A percentile compares a stretch with the other conserved stretches of the same genome.
Conservation (phyloP, 2,797 vertebrate genomes). For the Pangasius krempfi region DNA sequence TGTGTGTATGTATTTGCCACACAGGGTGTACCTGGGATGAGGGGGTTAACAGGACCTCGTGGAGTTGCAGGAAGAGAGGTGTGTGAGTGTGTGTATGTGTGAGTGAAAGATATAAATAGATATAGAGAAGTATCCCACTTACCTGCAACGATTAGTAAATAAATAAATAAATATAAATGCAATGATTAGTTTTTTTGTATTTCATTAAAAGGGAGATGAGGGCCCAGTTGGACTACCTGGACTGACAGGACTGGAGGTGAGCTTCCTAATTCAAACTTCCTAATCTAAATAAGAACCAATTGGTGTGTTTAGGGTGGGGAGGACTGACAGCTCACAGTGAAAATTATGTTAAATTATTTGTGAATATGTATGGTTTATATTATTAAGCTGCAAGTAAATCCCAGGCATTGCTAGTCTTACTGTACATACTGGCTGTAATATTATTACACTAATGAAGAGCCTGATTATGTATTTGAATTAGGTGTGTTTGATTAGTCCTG, state of each 20-base stretch:
- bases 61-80: constrained; percentile 92
- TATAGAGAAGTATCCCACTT: background rate
- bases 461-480: background rate
- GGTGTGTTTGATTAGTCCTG: background rate
- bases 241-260: constrained; percentile 89
- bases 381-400: background rate
- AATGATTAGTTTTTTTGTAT: constrained; percentile 43
- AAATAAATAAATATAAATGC: background rate
- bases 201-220: constrained; percentile 87
- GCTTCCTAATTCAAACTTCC: constrained; percentile 52
- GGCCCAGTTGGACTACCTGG: constrained; percentile 90
- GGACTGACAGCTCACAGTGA: background rate
- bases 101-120: background rate
- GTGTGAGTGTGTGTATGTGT: constrained; percentile 55
- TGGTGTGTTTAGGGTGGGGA: no score
- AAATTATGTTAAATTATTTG: background rate
- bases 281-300: background rate
- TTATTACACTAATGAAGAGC: background rate
- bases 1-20: constrained; percentile 23
- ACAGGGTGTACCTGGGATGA: constrained; percentile 89
- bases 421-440: background rate
- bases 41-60: constrained; percentile 93
- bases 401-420: background rate
- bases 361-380: background rate
- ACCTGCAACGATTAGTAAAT: no score